Conservation (phyloP, 2,888 invertebrate species). For the Chrysina gloriosa region DNA sequence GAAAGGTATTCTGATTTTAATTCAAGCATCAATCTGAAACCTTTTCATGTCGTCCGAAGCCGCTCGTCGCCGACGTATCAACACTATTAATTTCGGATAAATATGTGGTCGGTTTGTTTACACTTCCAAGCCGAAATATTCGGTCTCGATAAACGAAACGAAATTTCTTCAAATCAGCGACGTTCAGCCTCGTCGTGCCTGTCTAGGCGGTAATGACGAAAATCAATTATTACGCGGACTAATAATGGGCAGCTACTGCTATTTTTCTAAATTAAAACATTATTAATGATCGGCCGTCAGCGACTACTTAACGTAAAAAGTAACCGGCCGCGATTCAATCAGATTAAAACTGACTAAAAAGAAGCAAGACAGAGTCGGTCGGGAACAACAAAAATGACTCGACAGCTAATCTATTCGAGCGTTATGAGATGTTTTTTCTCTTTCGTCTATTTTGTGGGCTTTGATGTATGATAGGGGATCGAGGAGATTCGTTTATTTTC, state of each 20-base stretch:
- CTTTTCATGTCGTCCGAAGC: slow-evolving; percentile 19
- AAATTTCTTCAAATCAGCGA: slow-evolving; percentile 20
- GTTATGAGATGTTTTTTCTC: slow-evolving; percentile 24
- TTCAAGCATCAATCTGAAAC: slow-evolving; percentile 3
- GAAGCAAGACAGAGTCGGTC: slow-evolving; percentile 1
- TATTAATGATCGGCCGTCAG: slow-evolving; percentile 57
- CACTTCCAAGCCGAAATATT: slow-evolving; percentile 6
- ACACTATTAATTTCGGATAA: slow-evolving; percentile 31
- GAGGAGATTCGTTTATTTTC: slow-evolving; percentile 14
- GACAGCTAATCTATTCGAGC: slow-evolving; percentile 35
- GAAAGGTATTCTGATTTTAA: slow-evolving; percentile 26
- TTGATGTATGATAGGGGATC: slow-evolving; percentile 30
- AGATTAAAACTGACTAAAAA: slow-evolving; percentile 49
- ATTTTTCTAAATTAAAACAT: slow-evolving; percentile 52
- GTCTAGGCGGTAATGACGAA: slow-evolving; percentile 41
- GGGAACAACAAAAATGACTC: slow-evolving; percentile 30
- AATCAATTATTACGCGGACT: slow-evolving; percentile 47
- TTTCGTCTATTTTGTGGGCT: slow-evolving; percentile 23
- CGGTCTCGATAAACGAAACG: slow-evolving; percentile 29
- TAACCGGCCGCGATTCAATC: slow-evolving; percentile 52
- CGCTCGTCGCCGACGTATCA: slow-evolving; percentile 4
- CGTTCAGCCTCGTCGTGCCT: slow-evolving; percentile 4
- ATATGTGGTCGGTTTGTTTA: slow-evolving; percentile 32
- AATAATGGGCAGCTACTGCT: slow-evolving; percentile 51
- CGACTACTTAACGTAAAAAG: slow-evolving; percentile 55